phyloP scores from a whole-genome alignment of 2,113 vertebrate genomes.

The Cettia cetti region DNA sequence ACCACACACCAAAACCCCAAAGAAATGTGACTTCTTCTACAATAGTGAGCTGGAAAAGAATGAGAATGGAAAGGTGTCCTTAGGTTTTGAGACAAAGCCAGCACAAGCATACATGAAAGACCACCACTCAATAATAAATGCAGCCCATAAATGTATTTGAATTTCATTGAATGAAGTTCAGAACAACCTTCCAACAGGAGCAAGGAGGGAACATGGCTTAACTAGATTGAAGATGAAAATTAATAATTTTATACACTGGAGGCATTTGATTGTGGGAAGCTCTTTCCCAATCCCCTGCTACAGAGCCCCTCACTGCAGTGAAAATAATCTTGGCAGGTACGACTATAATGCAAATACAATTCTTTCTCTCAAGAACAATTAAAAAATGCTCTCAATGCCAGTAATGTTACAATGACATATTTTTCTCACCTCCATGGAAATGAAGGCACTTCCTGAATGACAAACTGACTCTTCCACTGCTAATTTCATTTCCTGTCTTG shows the following conservation, averaged over 20 bases:
- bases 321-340: neutral
- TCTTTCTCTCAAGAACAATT: neutral
- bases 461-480: neutral
- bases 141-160: neutral
- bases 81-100: neutral
- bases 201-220: neutral
- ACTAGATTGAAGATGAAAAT: neutral
- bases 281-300: neutral
- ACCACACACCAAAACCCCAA: neutral
- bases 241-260: neutral
- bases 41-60: neutral
- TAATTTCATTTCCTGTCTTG: neutral
- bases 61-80: neutral
- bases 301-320: neutral
- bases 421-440: neutral
- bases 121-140: neutral
- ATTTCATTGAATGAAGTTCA: neutral
- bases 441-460: neutral
- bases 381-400: neutral
- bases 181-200: neutral
- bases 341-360: neutral
- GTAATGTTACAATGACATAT: neutral
- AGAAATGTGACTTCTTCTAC: neutral
- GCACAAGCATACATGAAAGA: neutral
- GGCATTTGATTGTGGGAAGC: neutral